Base-by-base conservation (phyloP, 2,113 vertebrate species). In the Dissostichus mawsoni region DNA sequence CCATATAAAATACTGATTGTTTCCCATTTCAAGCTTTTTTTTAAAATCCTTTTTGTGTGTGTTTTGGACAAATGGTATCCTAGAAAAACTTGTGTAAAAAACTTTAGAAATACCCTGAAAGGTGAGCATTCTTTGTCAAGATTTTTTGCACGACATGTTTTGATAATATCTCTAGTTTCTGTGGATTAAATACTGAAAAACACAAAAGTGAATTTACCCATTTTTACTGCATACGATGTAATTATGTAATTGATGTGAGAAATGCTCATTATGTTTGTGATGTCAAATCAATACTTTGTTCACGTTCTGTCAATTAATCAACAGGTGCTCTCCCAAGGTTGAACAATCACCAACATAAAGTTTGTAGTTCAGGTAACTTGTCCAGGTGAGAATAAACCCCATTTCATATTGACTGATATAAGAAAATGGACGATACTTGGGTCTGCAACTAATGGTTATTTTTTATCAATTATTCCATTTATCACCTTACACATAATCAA, bases 91-190 rank as follows among this genome's bases (percentile, higher is more conserved):
- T 4, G 6, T 77, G 29, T 29, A 29, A 29, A 29, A 29, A 29
- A 3, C 29, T 29, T 87, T 81, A 83, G 71, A 90, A 89, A 89
- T 64, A 84, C 78, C 82, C 86, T 89, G 78, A 90, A 82, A 10
- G 63, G 67, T 76, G 65, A 85, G 50, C 9, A 6, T 9, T 69
- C 2, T 16, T 61, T 23, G 33, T 41, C 45, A 13, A 25, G 65
- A 48, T 33, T 50, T 71, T 80, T 7, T 20, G 57, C 41, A 74
- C 45, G 29, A 29, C 16, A 56, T 3, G 13, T 52, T 52, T 41
- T 14, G 5, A 63, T 57, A 10, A 36, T 59, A 23, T 44, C 50
- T 81, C 55, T 36, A 50, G 45, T 71, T n/a, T 68, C 41, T 50
- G 62, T 74, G 68, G 50, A 56, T 18, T 61, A 29, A 80, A 82